Evolutionary conservation across 1,140 invertebrate genomes (phyloP).

Genomic region (Cherax quadricarinatus): DNA sequence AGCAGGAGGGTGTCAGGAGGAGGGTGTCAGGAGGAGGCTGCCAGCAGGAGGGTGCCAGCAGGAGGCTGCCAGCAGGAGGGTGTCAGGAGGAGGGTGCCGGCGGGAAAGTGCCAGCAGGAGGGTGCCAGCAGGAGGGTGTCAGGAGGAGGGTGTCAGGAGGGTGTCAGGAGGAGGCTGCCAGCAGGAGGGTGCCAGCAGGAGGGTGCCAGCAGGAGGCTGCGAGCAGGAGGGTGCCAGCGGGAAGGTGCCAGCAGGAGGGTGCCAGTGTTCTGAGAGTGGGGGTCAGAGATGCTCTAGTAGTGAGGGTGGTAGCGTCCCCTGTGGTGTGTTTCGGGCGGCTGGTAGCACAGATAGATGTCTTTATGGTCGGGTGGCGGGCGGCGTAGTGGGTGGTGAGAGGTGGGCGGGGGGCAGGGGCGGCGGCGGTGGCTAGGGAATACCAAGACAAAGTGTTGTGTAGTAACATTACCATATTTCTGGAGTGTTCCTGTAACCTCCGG

Average conservation of each 20-base stretch:
- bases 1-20: too few species aligned
- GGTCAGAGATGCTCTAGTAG: neutral
- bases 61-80: neutral
- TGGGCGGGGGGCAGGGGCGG: neutral
- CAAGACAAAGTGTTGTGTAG: conserved; percentile 22
- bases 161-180: too few species aligned
- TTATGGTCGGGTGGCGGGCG: conserved; percentile 9
- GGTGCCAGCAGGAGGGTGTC: too few species aligned
- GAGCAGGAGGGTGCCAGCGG: too few species aligned
- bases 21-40: too few species aligned
- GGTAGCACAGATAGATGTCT: conserved; percentile 14
- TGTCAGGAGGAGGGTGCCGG: too few species aligned
- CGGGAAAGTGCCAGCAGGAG: too few species aligned
- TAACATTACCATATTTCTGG: conserved; percentile 36
- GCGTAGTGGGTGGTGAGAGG: neutral
- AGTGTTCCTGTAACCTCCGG: neutral
- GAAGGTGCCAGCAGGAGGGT: neutral
- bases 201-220: too few species aligned
- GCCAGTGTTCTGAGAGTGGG: neutral
- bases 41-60: too few species aligned
- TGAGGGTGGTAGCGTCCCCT: neutral
- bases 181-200: too few species aligned
- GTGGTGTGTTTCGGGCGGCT: neutral
- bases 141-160: too few species aligned
- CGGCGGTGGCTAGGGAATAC: neutral